These are phyloP conservation scores for Maniola hyperantus DNA, from an alignment of 2,888 invertebrate genomes.

Conservation along the genomic window DNA sequence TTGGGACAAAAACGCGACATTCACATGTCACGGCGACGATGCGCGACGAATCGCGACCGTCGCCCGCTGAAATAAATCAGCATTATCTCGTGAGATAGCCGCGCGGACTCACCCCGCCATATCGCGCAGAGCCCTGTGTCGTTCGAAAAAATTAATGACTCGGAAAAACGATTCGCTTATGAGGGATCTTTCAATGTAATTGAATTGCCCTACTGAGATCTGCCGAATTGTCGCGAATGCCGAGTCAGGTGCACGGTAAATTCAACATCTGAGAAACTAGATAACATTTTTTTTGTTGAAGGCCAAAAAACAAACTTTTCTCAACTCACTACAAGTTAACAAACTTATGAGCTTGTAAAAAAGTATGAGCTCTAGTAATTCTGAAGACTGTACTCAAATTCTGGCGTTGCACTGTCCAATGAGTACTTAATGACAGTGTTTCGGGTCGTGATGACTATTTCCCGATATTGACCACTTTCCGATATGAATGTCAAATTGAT, in stretches of 20 bases:
- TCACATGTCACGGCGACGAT: constrained; percentile 52
- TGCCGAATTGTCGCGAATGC: constrained; percentile 65
- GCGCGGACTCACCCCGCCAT: constrained; percentile 61
- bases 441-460: too few relatives aligned
- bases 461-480: too few relatives aligned
- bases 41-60: constrained; percentile 80
- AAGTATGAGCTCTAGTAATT: background rate
- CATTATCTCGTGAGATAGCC: constrained; percentile 83
- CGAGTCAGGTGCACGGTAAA: constrained; percentile 53
- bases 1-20: constrained; percentile 46
- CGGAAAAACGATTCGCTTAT: constrained; percentile 83
- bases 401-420: too few relatives aligned
- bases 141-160: constrained; percentile 83
- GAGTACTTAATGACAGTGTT: too few relatives aligned
- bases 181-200: constrained; percentile 83
- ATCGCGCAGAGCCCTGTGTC: constrained; percentile 78
- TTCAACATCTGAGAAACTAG: constrained; percentile 4
- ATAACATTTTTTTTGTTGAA: background rate
- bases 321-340: background rate
- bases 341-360: background rate
- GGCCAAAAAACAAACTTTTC: background rate
- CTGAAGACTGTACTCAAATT: background rate
- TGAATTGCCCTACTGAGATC: constrained; percentile 80
- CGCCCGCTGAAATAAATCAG: constrained; percentile 80
- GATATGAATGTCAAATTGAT: too few relatives aligned